These are phyloP conservation scores for Scaptomyza hsui DNA, from an alignment of 1,140 invertebrate genomes.

Conservation along the genomic window DNA sequence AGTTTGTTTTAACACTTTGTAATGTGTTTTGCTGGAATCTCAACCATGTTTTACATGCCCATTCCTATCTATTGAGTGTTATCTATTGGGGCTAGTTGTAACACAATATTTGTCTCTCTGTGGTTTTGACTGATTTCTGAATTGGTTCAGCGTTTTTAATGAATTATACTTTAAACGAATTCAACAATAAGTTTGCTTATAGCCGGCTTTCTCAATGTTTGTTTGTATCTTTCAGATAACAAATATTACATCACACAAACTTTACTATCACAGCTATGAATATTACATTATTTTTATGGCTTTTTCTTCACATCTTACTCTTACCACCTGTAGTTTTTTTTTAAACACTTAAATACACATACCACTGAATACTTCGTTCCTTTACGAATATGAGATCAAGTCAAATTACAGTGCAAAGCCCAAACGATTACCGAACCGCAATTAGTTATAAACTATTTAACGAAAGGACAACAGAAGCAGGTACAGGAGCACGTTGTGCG, in stretches of 20 bases:
- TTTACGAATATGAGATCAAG: background rate
- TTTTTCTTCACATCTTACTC: too few species aligned
- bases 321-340: too few species aligned
- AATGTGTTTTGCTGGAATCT: constrained; percentile 11
- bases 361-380: background rate
- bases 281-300: too few species aligned
- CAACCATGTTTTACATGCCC: constrained; percentile 22
- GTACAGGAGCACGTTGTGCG: background rate
- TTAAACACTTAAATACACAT: background rate
- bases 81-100: constrained; percentile 40
- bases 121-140: background rate
- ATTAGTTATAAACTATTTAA: constrained; percentile 14
- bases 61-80: constrained; percentile 30
- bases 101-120: constrained; percentile 2
- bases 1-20: background rate
- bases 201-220: too few species aligned
- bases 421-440: background rate
- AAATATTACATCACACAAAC: too few species aligned
- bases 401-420: constrained; percentile 1
- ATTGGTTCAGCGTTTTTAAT: background rate
- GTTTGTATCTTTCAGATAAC: too few species aligned
- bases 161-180: constrained; percentile 3
- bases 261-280: too few species aligned
- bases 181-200: background rate
- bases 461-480: background rate